Conservation (phyloP, 2,113 vertebrate genomes). For the Empidonax alnorum region DNA sequence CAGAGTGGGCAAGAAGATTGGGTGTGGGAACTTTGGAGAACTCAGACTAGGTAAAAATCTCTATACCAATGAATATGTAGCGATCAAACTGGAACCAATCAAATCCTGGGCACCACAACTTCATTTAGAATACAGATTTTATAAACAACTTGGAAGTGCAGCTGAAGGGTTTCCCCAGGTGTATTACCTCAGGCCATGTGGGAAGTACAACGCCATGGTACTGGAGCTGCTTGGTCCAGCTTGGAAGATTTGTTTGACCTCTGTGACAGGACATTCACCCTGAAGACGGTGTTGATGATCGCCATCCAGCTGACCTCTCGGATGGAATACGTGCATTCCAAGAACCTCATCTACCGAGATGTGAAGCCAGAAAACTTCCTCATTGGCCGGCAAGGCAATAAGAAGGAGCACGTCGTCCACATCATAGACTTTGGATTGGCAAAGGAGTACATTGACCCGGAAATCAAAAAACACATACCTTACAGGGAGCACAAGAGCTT, state of each 20-base stretch:
- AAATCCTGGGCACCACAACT: no score
- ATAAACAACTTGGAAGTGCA: conserved; percentile 28
- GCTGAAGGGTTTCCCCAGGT: conserved; percentile 97
- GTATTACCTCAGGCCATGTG: conserved; percentile 97
- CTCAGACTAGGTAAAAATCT: conserved; percentile 90
- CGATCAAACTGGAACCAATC: no score
- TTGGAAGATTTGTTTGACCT: conserved; percentile 98
- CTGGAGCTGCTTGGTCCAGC: conserved; percentile 96
- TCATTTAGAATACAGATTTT: no score
- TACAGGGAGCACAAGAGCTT: conserved; percentile 98
- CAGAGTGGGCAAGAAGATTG: conserved; percentile 98
- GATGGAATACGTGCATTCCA: conserved; percentile 98
- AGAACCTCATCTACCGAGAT: conserved; percentile 98
- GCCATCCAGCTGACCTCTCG: conserved; percentile 93
- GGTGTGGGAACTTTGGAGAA: conserved; percentile 97
- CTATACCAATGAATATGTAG: no score
- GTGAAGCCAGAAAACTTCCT: conserved; percentile 99
- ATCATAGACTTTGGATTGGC: conserved; percentile 99
- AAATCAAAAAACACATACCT: conserved; percentile 99
- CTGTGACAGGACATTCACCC: conserved; percentile 94
- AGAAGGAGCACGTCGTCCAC: conserved; percentile 97
- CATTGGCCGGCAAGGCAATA: conserved; percentile 96
- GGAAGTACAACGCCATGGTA: conserved; percentile 99
- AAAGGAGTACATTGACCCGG: conserved; percentile 97
- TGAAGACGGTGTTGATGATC: conserved; percentile 99